Base-by-base conservation (phyloP, 2,113 vertebrate species). In the Solea solea region DNA sequence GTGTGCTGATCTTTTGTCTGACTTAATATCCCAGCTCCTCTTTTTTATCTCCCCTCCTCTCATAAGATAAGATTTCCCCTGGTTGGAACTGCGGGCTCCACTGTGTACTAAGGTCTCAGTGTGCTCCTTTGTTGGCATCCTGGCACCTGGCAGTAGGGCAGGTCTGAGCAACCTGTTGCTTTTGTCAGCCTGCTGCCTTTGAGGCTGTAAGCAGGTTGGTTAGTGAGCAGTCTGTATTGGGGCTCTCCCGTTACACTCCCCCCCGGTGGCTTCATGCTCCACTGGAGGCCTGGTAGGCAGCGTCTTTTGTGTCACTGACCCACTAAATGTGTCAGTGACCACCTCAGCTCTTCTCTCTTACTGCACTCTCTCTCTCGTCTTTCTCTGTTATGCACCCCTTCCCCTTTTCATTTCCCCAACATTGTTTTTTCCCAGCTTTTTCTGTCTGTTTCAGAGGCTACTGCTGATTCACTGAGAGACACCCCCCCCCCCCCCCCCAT, bases 281-380 rank as follows among this genome's bases (percentile, higher is more conserved):
- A 91, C 78, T 92, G 89, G 90, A 94, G 80, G 80, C 83, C 90
- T 92, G 92, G 89, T 88, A 91, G 87, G 81, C 89, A 89, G 72
- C 44, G 75, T 74, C 90, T 91, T 92, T 94, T 94, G 93, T 93
- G 88, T 93, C 80, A 66, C 81, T 90, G 93, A 92, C 91, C 91
- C 88, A 91, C 85, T 88, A 89, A 92, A 93, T 91, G 88, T 90
- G 86, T 87, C 89, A 80, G 88, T 88, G 84, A 64, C 84, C 82
- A 87, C 77, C 76, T 88, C 81, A 56, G 52, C 15, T 56, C 76
- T 74, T 40, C 83, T 79, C 82, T 76, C 61, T 74, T 60, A 55
- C 60, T 78, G 49, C 57, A 7, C 59, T 78, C 48, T 76, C 34
- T 58, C 59, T 78, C 48, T 76, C 34, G 55, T 69, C 61, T 79